Evolutionary conservation across 1,140 invertebrate species (phyloP).

Genomic region (Neodiprion fabricii): DNA sequence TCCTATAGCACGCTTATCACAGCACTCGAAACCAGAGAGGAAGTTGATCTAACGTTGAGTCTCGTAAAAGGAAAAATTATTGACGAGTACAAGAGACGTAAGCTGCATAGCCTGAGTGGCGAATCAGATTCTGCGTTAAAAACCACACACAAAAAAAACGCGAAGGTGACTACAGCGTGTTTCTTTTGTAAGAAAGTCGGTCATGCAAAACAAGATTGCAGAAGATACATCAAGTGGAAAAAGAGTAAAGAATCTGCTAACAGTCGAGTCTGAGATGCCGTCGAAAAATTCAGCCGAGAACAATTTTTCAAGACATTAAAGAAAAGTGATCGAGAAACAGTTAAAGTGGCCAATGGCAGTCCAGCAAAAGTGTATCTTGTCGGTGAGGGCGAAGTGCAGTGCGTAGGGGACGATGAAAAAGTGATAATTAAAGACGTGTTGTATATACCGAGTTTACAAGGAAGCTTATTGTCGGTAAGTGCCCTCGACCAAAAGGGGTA

Average conservation of each 20-base stretch:
- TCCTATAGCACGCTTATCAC: slow-evolving; percentile 28
- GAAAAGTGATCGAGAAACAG: too few species aligned
- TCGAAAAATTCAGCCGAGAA: too few species aligned
- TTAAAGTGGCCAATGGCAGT: too few species aligned
- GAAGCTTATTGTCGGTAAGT: slow-evolving; percentile 16
- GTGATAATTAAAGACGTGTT: slow-evolving; percentile 12
- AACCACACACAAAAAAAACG: slow-evolving; percentile 23
- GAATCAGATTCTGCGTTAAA: slow-evolving; percentile 18
- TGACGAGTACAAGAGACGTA: slow-evolving; percentile 26
- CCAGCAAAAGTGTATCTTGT: too few species aligned
- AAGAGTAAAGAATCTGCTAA: not conserved
- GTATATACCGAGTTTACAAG: slow-evolving; percentile 13
- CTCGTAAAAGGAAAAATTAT: slow-evolving; percentile 27
- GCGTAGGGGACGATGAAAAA: not conserved
- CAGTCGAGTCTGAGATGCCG: not conserved
- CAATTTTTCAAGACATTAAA: too few species aligned
- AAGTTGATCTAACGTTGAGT: slow-evolving; percentile 25
- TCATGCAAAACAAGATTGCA: slow-evolving; percentile 6
- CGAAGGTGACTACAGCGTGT: not conserved
- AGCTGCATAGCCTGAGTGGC: not conserved
- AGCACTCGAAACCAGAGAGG: slow-evolving; percentile 27
- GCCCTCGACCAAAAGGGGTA: too few species aligned
- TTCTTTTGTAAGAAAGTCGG: slow-evolving; percentile 8
- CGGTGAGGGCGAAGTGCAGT: not conserved
- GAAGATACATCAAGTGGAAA: slow-evolving; percentile 8